Evolutionary conservation across 2,113 vertebrate species (phyloP), one percentile per base, ranked within the genome.

Genomic region (Cottus gobio): DNA sequence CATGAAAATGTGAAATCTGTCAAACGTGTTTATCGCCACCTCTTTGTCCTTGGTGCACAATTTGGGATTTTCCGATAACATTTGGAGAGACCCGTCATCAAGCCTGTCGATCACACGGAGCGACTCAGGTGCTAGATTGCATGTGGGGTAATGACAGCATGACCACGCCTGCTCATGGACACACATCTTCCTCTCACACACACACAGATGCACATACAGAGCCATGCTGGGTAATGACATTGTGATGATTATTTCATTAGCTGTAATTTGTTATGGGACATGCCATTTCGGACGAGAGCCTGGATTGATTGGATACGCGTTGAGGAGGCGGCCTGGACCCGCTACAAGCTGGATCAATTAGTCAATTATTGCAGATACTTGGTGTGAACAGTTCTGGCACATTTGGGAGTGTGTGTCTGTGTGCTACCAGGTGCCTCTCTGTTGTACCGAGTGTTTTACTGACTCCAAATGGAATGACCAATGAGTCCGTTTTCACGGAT

Each of bases 181-280:
- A 65, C 70, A 77, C 36, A 68, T 73, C 79, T 77, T 67, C 54
- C 36, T 57, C n/a, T 28, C 69, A 22, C 63, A 71, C 75, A 79
- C 65, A 71, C 34, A 34, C 34, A 34, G 79, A 61, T 56, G 63
- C 66, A 76, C 72, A 67, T n/a, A 20, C 74, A 80, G 48, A 75
- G 71, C 82, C 90, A 87, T 44, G 86, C 92, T 90, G 89, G 88
- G 92, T 91, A 91, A 95, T 94, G 92, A 93, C 91, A 90, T 86
- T 91, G 81, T 93, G 92, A 94, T 95, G 93, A 93, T 95, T 94
- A 94, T 95, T 95, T 93, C 91, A 95, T 95, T 94, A 95, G 92
- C 89, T 91, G 79, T 94, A 93, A 95, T 95, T 94, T 91, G 93
- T 93, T 94, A 90, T 57, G 90, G 92, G 94, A 94, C 88, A 78